phyloP scores from a whole-genome alignment of 2,888 invertebrate species.

The Sinotaia quadrata region DNA sequence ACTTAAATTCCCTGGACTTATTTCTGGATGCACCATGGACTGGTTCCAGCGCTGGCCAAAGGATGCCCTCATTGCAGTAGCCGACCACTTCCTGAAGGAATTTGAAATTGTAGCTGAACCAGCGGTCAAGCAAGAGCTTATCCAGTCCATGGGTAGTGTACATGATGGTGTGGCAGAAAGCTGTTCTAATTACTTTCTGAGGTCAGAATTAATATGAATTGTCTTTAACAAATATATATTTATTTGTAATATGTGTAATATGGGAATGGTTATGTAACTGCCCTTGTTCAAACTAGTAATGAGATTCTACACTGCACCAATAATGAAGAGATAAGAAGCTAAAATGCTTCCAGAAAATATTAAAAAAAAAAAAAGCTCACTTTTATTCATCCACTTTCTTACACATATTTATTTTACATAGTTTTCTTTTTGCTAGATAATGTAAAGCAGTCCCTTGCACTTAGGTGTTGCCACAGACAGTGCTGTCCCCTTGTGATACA shows the following conservation, averaged over 20 bases:
- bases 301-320: too few species aligned
- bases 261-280: too few species aligned
- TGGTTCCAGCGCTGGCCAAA: slow-evolving; percentile 94
- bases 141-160: slow-evolving; percentile 86
- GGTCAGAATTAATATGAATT: slow-evolving; percentile 45
- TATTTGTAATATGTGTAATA: background rate
- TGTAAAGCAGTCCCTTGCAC: too few species aligned
- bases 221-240: background rate
- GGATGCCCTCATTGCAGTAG: slow-evolving; percentile 87
- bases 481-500: too few species aligned
- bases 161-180: slow-evolving; percentile 86
- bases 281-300: too few species aligned
- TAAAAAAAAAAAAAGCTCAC: too few species aligned
- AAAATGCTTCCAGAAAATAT: too few species aligned
- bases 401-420: too few species aligned
- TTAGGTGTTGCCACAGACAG: too few species aligned
- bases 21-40: slow-evolving; percentile 91
- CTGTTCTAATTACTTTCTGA: slow-evolving; percentile 83
- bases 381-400: too few species aligned
- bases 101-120: slow-evolving; percentile 86
- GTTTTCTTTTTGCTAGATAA: too few species aligned
- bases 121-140: slow-evolving; percentile 82
- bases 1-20: slow-evolving; percentile 90
- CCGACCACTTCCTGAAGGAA: slow-evolving; percentile 81
- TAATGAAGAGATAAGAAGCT: too few species aligned